Conservation (phyloP, 1,140 invertebrate species). For the Drosophila bocki region DNA sequence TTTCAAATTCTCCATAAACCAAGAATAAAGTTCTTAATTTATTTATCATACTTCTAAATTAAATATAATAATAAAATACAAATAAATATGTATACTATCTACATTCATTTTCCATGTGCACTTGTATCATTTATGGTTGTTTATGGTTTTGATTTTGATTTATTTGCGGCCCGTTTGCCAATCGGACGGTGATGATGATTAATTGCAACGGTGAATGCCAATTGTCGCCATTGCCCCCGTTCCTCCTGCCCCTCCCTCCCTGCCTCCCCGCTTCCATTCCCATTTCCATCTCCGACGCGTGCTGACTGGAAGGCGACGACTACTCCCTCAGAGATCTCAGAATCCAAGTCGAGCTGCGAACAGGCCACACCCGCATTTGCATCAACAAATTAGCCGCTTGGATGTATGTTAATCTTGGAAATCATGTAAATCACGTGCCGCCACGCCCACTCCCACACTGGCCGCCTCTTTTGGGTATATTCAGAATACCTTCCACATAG, state of each 20-base stretch:
- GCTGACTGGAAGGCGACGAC: constrained; percentile 33
- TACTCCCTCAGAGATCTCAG: constrained; percentile 9
- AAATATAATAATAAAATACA: not conserved
- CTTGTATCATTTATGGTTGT: constrained; percentile 25
- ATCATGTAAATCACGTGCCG: constrained; percentile 56
- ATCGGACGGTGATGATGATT: constrained; percentile 79
- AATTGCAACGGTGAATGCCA: constrained; percentile 79
- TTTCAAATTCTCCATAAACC: no score
- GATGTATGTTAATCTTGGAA: constrained; percentile 57
- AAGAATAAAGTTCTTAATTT: no score
- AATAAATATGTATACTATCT: no score
- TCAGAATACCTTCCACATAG: constrained; percentile 17
- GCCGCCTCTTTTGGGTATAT: not conserved
- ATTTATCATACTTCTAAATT: no score
- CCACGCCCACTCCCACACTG: not conserved
- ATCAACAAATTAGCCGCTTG: constrained; percentile 54
- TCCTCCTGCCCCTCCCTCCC: not conserved
- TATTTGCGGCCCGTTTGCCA: constrained; percentile 78
- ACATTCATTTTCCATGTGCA: constrained; percentile 16
- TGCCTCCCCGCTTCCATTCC: not conserved
- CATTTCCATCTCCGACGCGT: constrained; percentile 45
- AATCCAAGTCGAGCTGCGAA: constrained; percentile 13
- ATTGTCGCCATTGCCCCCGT: constrained; percentile 56
- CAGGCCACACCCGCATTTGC: constrained; percentile 60
- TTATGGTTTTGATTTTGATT: constrained; percentile 75